Conservation (phyloP, 2,888 invertebrate genomes). For the Oligia strigilis region DNA sequence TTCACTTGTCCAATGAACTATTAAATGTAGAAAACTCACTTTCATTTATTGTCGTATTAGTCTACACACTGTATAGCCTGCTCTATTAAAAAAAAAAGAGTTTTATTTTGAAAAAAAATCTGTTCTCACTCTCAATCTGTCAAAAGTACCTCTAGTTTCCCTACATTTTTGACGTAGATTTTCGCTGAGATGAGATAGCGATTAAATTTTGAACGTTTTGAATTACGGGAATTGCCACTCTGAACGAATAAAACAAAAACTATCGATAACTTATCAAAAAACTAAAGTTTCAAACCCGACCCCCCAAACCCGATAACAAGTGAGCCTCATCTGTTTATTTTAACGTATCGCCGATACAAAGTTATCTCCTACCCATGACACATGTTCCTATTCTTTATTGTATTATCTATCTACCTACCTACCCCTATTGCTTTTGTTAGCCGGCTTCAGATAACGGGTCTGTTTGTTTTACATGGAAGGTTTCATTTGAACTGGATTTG, state of each 20-base stretch:
- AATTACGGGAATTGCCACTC: background rate
- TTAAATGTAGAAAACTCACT: background rate
- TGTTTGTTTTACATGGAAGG: conserved; percentile 57
- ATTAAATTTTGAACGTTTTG: no score
- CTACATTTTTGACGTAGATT: no score
- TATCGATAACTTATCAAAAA: background rate
- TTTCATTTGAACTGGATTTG: conserved; percentile 49
- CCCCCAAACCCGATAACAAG: conserved; percentile 15
- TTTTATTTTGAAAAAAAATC: no score
- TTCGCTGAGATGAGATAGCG: no score
- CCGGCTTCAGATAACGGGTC: conserved; percentile 41
- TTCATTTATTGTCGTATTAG: background rate
- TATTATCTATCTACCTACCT: conserved; percentile 27
- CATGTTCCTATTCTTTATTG: conserved; percentile 60
- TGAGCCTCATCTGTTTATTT: conserved; percentile 66
- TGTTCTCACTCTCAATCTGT: no score
- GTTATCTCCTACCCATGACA: conserved; percentile 62
- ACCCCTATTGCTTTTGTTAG: conserved; percentile 54
- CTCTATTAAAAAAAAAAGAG: background rate
- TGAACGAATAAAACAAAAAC: background rate
- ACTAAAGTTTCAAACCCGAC: conserved; percentile 18
- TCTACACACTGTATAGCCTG: background rate
- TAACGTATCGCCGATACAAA: conserved; percentile 62
- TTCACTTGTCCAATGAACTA: background rate
- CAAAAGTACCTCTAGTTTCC: background rate